Percentiles rank a stretch among this genome's conserved stretches.
These are phyloP conservation scores for Sphaeridia pumilis DNA, from an alignment of 2,888 invertebrate genomes.

Conservation along the genomic window DNA sequence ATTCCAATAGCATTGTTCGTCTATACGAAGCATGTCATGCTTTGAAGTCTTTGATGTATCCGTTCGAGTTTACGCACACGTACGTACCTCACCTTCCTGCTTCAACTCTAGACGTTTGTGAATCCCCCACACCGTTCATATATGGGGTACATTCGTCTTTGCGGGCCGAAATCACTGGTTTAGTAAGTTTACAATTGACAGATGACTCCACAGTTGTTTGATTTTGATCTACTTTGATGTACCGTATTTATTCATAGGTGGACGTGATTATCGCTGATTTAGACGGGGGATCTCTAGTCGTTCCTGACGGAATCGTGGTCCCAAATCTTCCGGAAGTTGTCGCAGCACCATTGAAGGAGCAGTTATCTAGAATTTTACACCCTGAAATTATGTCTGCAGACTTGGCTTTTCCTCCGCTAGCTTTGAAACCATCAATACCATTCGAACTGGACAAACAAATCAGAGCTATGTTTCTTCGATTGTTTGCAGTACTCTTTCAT, in stretches of 20 bases:
- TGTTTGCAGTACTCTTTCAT: conserved; percentile 82
- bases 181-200: conserved; percentile 64
- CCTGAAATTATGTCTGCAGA: conserved; percentile 80
- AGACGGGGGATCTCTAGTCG: conserved; percentile 87
- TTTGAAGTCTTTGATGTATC: conserved; percentile 85
- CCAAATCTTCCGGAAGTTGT: conserved; percentile 73
- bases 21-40: conserved; percentile 89
- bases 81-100: conserved; percentile 93
- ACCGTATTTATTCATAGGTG: too few species aligned
- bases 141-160: conserved; percentile 83
- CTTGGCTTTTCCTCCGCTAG: conserved; percentile 75
- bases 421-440: conserved; percentile 49
- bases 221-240: too few species aligned
- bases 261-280: conserved; percentile 94
- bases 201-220: too few species aligned
- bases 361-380: conserved; percentile 71
- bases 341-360: conserved; percentile 62
- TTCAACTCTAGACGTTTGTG: conserved; percentile 80
- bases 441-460: conserved; percentile 86
- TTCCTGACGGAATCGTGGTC: conserved; percentile 77
- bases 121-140: conserved; percentile 94
- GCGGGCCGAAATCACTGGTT: conserved; percentile 73
- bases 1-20: conserved; percentile 82
- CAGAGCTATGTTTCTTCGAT: conserved; percentile 86
- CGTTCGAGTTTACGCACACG: conserved; percentile 88